Conservation (phyloP, 2,797 vertebrate species). For the Platalea minor region DNA sequence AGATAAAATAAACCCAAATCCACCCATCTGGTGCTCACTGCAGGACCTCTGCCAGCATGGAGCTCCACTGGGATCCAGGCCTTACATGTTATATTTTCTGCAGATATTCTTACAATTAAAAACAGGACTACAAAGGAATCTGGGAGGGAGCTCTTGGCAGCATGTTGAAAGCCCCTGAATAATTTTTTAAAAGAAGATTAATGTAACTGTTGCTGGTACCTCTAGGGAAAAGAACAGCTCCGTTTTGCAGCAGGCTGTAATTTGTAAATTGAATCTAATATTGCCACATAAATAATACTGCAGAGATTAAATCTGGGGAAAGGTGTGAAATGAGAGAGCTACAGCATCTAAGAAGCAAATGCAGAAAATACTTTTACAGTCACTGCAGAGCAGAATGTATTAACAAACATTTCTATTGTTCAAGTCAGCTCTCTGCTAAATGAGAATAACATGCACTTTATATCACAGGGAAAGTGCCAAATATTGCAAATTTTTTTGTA, state of each 20-base stretch:
- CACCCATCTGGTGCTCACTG: slow-evolving; percentile 59
- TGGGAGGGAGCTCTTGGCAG: slow-evolving; percentile 51
- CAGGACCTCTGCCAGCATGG: slow-evolving; percentile 54
- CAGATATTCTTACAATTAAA: slow-evolving; percentile 63
- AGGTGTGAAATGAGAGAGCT: slow-evolving; percentile 71
- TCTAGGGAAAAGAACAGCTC: slow-evolving; percentile 34
- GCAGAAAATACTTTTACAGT: slow-evolving; percentile 59
- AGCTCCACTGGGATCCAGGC: slow-evolving; percentile 55
- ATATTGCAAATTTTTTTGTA: slow-evolving; percentile 41
- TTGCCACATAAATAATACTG: slow-evolving; percentile 60
- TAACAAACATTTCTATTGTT: slow-evolving; percentile 70
- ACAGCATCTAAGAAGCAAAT: slow-evolving; percentile 56
- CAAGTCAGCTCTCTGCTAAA: slow-evolving; percentile 59
- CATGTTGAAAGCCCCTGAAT: slow-evolving; percentile 57
- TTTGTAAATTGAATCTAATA: slow-evolving; percentile 65
- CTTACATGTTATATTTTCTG: slow-evolving; percentile 58
- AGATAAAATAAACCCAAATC: slow-evolving; percentile 53
- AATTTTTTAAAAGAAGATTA: slow-evolving; percentile 53
- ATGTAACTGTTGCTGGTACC: slow-evolving; percentile 48
- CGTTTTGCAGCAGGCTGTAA: slow-evolving; percentile 53
- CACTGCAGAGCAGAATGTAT: slow-evolving; percentile 35
- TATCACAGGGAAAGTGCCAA: slow-evolving; percentile 67
- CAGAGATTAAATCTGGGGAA: slow-evolving; percentile 65
- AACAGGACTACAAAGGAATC: slow-evolving; percentile 60
- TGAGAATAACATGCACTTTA: slow-evolving; percentile 73